Evolutionary conservation across 2,888 invertebrate genomes (phyloP), one percentile per base, ranked within the genome.

Genomic region (Apoderus coryli): DNA sequence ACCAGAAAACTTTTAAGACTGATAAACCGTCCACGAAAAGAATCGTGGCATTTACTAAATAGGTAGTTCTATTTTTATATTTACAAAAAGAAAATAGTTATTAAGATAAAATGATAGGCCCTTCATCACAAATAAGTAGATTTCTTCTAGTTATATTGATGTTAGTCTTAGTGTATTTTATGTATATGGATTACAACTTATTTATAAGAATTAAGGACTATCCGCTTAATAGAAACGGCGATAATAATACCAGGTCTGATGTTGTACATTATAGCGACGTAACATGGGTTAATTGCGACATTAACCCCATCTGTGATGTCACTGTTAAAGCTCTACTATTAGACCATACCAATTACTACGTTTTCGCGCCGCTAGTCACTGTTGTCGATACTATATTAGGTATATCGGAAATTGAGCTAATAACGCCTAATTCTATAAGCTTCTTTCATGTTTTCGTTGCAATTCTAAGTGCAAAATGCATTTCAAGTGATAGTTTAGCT

Each of bases 371-470:
- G 0, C 53, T 80, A 25, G 79, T 81, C n/a, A 69, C 75, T 3
- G 57, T 81, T 12, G 60, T 80, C 16, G 82, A 86, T 50, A 56
- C 69, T 44, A 55, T 73, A 4, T 61, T 73, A 29, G 42, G 52
- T 26, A 55, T 60, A 31, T 54, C 56, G 2, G 40, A 50, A 7
- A 57, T 55, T 35, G 37, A 44, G 3, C 65, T 62, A 59, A 67
- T 89, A 35, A 81, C 85, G 1, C 82, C 89, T 0, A 86, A 88
- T 55, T 71, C 76, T 61, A 82, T 89, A 45, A 86, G 85, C 19
- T 67, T 73, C 42, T 75, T 72, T 29, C 86, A 88, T 48, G 76
- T 88, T 2, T 14, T 24, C 9, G 63, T 85, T 2, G 84, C 86
- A 0, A 55, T 80, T 10, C 43, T 76, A 1, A 70, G 79, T n/a